Conservation (phyloP, 2,113 vertebrate genomes). For the Perca schrenkii region DNA sequence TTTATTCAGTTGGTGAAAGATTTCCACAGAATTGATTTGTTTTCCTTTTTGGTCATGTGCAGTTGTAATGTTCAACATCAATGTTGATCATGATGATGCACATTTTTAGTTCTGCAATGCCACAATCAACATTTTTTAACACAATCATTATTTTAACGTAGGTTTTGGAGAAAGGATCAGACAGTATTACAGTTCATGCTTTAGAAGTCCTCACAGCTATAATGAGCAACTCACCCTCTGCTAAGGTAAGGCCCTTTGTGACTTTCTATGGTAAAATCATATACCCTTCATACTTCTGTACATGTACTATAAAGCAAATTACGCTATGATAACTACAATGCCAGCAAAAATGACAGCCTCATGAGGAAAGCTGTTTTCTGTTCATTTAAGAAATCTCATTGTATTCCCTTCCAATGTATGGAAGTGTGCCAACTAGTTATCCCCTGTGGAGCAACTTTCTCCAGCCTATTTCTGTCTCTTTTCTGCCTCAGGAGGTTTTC, state of each 20-base stretch:
- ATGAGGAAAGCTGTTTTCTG: slow-evolving; percentile 32
- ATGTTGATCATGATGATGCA: not conserved
- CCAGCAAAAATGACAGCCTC: not conserved
- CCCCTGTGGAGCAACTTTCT: slow-evolving; percentile 48
- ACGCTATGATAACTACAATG: not conserved
- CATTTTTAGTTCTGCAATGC: not conserved
- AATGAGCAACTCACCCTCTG: slow-evolving; percentile 94
- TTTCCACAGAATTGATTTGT: slow-evolving; percentile 3
- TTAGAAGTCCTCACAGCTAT: slow-evolving; percentile 93
- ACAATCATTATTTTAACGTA: slow-evolving; percentile 66
- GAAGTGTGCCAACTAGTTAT: slow-evolving; percentile 67
- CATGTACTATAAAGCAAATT: not conserved
- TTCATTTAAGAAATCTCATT: slow-evolving; percentile 41
- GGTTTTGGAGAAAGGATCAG: slow-evolving; percentile 86
- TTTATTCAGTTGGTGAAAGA: slow-evolving; percentile 10
- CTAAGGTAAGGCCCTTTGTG: slow-evolving; percentile 89
- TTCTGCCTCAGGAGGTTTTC: slow-evolving; percentile 91
- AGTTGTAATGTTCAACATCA: not conserved
- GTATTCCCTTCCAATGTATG: slow-evolving; percentile 36
- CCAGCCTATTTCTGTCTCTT: slow-evolving; percentile 67
- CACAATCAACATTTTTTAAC: slow-evolving; percentile 9
- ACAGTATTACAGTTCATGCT: slow-evolving; percentile 93
- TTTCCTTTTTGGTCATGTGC: not conserved
- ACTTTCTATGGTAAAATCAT: not conserved
- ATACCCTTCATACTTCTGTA: not conserved